These are phyloP conservation scores for Prionailurus viverrinus DNA, from an alignment of 2,113 vertebrate genomes.

Conservation along the genomic window DNA sequence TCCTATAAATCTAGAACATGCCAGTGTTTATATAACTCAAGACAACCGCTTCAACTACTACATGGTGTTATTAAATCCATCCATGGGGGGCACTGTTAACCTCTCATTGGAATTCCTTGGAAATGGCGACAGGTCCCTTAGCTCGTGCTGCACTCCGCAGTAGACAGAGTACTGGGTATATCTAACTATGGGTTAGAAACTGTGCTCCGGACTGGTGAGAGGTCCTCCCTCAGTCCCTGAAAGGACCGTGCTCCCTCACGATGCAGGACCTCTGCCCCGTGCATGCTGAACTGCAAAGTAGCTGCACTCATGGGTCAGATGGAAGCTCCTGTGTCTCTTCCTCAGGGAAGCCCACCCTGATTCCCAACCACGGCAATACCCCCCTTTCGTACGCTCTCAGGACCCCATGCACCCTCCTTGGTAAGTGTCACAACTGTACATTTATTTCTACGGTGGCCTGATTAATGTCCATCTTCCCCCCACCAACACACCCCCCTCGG, in stretches of 20 bases:
- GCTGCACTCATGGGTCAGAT: not conserved
- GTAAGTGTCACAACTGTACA: not conserved
- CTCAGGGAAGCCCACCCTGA: not conserved
- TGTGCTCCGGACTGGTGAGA: not conserved
- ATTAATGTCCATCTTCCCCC: not conserved
- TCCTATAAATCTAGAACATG: not conserved
- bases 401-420: not conserved
- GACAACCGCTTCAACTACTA: not conserved
- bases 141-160: not conserved
- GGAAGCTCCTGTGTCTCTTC: not conserved
- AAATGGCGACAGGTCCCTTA: not conserved
- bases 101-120: not conserved
- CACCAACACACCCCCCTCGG: not conserved
- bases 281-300: not conserved
- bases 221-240: not conserved
- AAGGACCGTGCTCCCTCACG: not conserved
- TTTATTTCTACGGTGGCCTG: not conserved
- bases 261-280: not conserved
- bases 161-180: not conserved
- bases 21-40: constrained; percentile 4
- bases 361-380: not conserved
- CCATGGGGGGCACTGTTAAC: not conserved
- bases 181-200: not conserved
- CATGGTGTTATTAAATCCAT: not conserved
- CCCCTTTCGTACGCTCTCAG: not conserved